phyloP scores from a whole-genome alignment of 1,140 invertebrate species.

The Hyles vespertilio region DNA sequence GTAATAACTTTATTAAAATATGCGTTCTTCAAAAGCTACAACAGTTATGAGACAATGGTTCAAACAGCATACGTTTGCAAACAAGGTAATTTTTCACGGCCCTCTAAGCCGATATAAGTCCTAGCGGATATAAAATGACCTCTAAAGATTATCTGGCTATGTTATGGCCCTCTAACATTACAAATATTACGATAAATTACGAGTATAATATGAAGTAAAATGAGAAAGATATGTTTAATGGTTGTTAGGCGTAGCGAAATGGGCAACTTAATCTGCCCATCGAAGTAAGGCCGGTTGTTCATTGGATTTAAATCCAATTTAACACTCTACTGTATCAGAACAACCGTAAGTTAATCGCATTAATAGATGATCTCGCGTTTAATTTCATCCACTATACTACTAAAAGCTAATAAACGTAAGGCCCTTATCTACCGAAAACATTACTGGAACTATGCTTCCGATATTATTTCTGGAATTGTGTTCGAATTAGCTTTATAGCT shows the following conservation, averaged over 20 bases:
- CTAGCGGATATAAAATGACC: too few relatives aligned
- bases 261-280: constrained; percentile 10
- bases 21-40: too few relatives aligned
- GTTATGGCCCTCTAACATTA: too few relatives aligned
- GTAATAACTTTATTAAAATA: too few relatives aligned
- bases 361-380: constrained; percentile 10
- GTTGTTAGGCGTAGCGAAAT: constrained; percentile 8
- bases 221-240: constrained; percentile 6
- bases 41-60: background rate
- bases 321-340: constrained; percentile 7
- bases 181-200: background rate
- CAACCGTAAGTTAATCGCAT: constrained; percentile 8
- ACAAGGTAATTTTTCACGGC: too few relatives aligned
- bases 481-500: too few relatives aligned
- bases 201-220: constrained; percentile 4
- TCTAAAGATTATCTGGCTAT: too few relatives aligned
- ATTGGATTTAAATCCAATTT: constrained; percentile 12
- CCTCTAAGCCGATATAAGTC: too few relatives aligned
- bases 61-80: background rate
- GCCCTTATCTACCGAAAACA: constrained; percentile 1
- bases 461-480: too few relatives aligned
- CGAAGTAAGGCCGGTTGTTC: constrained; percentile 5
- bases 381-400: background rate
- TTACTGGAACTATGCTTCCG: background rate
- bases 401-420: background rate